phyloP scores from a whole-genome alignment of 2,797 vertebrate genomes.

The Silurus lanzhouensis region DNA sequence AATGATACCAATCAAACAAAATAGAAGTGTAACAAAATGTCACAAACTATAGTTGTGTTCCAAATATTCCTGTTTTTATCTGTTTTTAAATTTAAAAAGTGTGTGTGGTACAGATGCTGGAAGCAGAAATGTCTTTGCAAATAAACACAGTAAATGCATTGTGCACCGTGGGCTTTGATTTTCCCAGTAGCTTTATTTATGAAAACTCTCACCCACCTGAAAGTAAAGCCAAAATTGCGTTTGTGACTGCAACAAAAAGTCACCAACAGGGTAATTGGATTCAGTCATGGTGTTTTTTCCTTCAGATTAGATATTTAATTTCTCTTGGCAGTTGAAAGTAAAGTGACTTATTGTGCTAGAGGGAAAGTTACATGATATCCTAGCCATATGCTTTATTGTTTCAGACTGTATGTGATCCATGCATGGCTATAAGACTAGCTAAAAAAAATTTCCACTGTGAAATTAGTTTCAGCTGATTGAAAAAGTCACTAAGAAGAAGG shows the following conservation, averaged over 20 bases:
- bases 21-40: not conserved
- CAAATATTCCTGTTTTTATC: not conserved
- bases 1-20: too few species aligned
- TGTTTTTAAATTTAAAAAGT: not conserved
- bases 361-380: not conserved
- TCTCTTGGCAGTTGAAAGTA: not conserved
- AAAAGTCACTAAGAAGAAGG: not conserved
- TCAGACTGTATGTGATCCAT: not conserved
- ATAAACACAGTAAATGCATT: not conserved
- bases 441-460: slow-evolving; percentile 1
- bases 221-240: not conserved
- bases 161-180: not conserved
- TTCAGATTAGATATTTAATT: not conserved
- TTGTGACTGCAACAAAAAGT: not conserved
- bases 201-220: not conserved
- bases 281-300: not conserved
- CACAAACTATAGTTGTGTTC: not conserved
- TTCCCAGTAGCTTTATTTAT: not conserved
- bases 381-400: not conserved
- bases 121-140: too few species aligned
- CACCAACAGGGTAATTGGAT: not conserved
- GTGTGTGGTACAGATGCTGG: not conserved
- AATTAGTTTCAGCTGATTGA: not conserved
- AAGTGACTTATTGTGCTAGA: not conserved
- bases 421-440: not conserved